These are phyloP conservation scores for Caradrina clavipalpis DNA, from an alignment of 2,888 invertebrate genomes.

Conservation along the genomic window DNA sequence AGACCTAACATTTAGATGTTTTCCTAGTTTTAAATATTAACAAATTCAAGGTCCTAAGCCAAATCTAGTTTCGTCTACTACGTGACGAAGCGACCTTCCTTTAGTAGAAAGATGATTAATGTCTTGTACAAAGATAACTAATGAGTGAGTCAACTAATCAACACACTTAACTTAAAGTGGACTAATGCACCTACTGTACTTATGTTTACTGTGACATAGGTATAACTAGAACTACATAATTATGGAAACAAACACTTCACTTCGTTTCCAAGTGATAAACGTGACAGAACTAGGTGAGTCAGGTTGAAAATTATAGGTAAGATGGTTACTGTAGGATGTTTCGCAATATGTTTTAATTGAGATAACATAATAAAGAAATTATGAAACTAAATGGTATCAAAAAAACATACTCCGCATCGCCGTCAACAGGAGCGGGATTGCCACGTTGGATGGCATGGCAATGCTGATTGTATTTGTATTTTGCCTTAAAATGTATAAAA, in stretches of 20 bases:
- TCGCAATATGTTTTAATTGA: not conserved
- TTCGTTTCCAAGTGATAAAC: conserved; percentile 37
- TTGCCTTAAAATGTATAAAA: conserved; percentile 2
- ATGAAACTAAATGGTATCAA: too few relatives aligned
- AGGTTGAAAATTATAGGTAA: conserved; percentile 19
- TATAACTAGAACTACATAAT: conserved; percentile 37
- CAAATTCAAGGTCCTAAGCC: not conserved
- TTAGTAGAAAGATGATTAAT: not conserved
- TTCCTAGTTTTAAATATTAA: too few relatives aligned
- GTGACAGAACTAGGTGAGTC: conserved; percentile 38
- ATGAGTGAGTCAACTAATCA: not conserved
- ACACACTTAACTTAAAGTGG: conserved; percentile 2
- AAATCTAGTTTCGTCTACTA: not conserved
- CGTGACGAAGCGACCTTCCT: not conserved
- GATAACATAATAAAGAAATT: too few relatives aligned
- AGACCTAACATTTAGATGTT: too few relatives aligned
- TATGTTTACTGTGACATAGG: conserved; percentile 4
- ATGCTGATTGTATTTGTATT: not conserved
- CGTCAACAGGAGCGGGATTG: too few relatives aligned
- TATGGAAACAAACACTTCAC: conserved; percentile 53
- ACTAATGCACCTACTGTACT: conserved; percentile 28
- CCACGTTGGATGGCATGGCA: too few relatives aligned
- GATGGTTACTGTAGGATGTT: conserved; percentile 2
- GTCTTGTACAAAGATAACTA: not conserved
- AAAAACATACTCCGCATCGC: too few relatives aligned